A percentile compares a stretch with the other conserved stretches of the same genome.
These are phyloP conservation scores for Xyrauchen texanus DNA, from an alignment of 2,113 vertebrate species.

Conservation along the genomic window DNA sequence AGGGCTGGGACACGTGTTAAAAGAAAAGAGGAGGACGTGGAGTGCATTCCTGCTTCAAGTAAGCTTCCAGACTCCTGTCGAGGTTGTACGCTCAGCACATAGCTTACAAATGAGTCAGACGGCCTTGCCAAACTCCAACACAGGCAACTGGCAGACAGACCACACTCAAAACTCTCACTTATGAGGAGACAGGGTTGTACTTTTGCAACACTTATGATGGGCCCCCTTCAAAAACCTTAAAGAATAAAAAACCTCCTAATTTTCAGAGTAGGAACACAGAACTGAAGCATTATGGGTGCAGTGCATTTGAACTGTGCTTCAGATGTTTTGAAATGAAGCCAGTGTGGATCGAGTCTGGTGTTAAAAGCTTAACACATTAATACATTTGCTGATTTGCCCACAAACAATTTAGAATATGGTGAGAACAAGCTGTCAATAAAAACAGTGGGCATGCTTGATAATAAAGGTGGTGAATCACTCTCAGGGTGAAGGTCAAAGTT, in stretches of 20 bases:
- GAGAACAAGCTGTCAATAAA: background rate
- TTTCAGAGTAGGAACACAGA: background rate
- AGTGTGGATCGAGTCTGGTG: background rate
- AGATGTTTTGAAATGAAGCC: conserved; percentile 6
- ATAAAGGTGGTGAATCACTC: conserved; percentile 4
- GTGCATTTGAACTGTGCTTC: background rate
- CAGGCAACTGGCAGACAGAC: conserved; percentile 24
- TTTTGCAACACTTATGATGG: conserved; percentile 7
- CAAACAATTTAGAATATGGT: background rate
- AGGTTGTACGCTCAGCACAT: conserved; percentile 75
- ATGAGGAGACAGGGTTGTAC: conserved; percentile 21
- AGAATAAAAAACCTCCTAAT: conserved; percentile 17
- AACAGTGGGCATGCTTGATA: background rate
- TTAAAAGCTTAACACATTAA: conserved; percentile 1
- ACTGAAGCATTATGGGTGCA: background rate
- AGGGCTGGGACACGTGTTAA: conserved; percentile 58
- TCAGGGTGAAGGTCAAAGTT: conserved; percentile 15
- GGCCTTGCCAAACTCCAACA: conserved; percentile 29
- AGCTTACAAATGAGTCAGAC: conserved; percentile 68
- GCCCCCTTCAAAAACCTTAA: conserved; percentile 15
- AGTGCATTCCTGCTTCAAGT: conserved; percentile 69
- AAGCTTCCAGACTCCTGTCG: conserved; percentile 69
- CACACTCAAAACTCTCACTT: conserved; percentile 23
- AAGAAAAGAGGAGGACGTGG: conserved; percentile 61
- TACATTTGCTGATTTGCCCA: background rate